Base-by-base conservation (phyloP, 2,888 invertebrate species). In the Helleia helle region DNA sequence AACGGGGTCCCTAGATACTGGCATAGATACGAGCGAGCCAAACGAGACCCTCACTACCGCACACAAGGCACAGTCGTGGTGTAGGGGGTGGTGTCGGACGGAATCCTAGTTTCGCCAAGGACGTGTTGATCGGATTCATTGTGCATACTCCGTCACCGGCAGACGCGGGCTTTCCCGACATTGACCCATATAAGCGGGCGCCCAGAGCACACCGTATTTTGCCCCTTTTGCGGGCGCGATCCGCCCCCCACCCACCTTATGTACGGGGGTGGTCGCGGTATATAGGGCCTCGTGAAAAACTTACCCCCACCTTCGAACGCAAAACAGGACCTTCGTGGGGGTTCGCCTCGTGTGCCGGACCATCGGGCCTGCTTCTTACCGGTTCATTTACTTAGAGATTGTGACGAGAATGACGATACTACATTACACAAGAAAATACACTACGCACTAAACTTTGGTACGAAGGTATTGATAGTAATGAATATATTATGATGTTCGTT, bases 111-210 rank as follows among this genome's bases (percentile, higher is more conserved):
- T 77, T 72, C 66, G 74, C 71, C 71, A 68, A 67, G 69, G 75
- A 70, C 71, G 73, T 79, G 81, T 81, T 80, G 84, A 84, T 83
- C 80, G 73, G 83, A 80, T 81, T 83, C 80, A 80, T 79, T 81
- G 83, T 83, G 83, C 83, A 84, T 83, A 83, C 73, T 83, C 72
- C 79, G 83, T 84, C 83, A 83, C 80, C 74, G 79, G 83, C 74
- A 84, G 83, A 84, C 83, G 81, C 83, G 83, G 83, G 83, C 80
- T 86, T 86, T 83, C 85, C 86, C 85, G 86, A 81, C 86, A 86
- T 86, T 86, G 86, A 86, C 86, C 86, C 83, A 86, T 80, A 84
- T 84, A 80, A 79, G 64, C 81, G 77, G 77, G 83, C 80, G 80
- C 83, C 77, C 83, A 81, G 79, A 83, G 81, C 79, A 81, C 83